phyloP scores from a whole-genome alignment of 2,888 invertebrate species.

The Thalpophila matura region DNA sequence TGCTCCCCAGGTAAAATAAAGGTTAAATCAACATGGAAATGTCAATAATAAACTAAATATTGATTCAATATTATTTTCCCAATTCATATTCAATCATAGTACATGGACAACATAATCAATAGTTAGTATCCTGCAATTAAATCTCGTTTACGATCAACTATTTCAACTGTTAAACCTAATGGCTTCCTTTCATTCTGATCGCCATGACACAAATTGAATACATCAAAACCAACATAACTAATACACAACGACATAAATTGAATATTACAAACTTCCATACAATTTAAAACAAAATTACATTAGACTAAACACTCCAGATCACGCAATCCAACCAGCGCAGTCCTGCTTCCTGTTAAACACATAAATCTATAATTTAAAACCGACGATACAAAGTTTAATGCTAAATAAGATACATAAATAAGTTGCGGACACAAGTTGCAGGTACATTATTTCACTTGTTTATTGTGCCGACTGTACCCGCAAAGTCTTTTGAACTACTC shows the following conservation, averaged over 20 bases:
- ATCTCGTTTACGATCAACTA: slow-evolving; percentile 24
- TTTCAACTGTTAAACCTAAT: slow-evolving; percentile 19
- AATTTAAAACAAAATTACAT: slow-evolving; percentile 24
- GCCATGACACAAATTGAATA: slow-evolving; percentile 44
- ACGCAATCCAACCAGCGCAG: slow-evolving; percentile 36
- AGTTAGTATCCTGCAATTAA: slow-evolving; percentile 26
- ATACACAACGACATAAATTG: slow-evolving; percentile 25
- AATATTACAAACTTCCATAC: slow-evolving; percentile 25
- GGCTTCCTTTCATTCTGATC: slow-evolving; percentile 23
- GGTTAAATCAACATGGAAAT: neutral
- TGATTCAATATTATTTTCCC: neutral
- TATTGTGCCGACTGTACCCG: slow-evolving; percentile 54
- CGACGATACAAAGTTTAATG: slow-evolving; percentile 31
- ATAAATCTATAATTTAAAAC: slow-evolving; percentile 48
- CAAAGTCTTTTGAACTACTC: slow-evolving; percentile 64
- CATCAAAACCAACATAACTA: slow-evolving; percentile 11
- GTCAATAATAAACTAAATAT: neutral
- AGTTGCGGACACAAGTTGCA: slow-evolving; percentile 23
- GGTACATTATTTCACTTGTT: slow-evolving; percentile 46
- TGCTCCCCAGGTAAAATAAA: too few species aligned
- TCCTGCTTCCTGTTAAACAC: slow-evolving; percentile 31
- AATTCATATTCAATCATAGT: neutral
- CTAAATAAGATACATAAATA: slow-evolving; percentile 39
- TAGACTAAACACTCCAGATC: slow-evolving; percentile 28
- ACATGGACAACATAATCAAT: slow-evolving; percentile 13